phyloP scores from a whole-genome alignment of 92 coral and sea anemone species.

The Porites evermanni region DNA sequence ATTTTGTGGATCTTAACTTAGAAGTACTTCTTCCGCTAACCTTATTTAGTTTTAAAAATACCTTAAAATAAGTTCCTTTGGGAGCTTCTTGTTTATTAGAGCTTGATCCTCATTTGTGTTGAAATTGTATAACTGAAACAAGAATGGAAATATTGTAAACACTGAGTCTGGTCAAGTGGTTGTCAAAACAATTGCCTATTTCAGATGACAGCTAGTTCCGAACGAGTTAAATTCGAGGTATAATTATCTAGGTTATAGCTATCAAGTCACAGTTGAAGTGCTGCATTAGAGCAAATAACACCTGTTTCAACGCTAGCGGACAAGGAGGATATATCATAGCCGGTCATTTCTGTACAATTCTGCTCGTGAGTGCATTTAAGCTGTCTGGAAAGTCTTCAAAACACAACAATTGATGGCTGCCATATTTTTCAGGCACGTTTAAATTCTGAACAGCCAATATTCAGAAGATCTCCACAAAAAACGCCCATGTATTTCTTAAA shows the following conservation, averaged over 20 bases:
- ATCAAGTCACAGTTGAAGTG: background rate
- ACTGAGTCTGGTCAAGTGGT: slow-evolving; percentile 13
- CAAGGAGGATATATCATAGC: background rate
- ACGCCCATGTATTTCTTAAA: no score
- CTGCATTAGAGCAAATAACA: background rate
- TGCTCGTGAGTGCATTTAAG: background rate
- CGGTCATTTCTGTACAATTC: background rate
- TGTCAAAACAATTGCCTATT: slow-evolving; percentile 31
- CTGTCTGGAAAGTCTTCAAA: background rate
- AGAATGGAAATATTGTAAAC: slow-evolving; percentile 25
- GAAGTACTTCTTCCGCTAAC: background rate
- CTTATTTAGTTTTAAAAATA: background rate
- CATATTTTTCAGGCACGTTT: background rate
- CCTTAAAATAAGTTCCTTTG: slow-evolving; percentile 97
- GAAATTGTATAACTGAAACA: slow-evolving; percentile 88
- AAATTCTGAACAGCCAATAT: no score
- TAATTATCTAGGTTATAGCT: background rate
- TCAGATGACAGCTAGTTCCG: background rate
- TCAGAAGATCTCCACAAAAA: no score
- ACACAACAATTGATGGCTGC: background rate
- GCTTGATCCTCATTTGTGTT: slow-evolving; percentile 97
- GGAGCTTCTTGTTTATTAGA: slow-evolving; percentile 94
- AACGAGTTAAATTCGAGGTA: background rate
- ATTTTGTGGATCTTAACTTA: background rate
- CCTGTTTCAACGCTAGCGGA: background rate